Evolutionary conservation across 1,140 invertebrate species (phyloP).

Genomic region (Helicoverpa armigera): DNA sequence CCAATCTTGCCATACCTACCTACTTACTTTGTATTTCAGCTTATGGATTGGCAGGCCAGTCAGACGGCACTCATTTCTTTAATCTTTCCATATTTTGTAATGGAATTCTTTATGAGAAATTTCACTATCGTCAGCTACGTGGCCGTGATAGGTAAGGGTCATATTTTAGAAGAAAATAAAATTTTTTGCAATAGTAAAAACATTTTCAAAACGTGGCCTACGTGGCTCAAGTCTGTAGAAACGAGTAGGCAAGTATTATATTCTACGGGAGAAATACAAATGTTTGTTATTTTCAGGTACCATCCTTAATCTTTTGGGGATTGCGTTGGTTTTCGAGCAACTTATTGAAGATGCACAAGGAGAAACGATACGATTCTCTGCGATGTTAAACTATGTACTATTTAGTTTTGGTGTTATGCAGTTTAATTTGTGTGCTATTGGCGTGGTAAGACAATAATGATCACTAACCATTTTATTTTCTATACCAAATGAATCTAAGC

Average conservation of each 20-base stretch:
- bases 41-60: slow-evolving; percentile 69
- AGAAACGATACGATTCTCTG: not conserved
- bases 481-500: too few species aligned
- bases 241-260: too few species aligned
- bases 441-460: slow-evolving; percentile 62
- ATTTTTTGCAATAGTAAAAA: too few species aligned
- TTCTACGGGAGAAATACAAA: not conserved
- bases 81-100: slow-evolving; percentile 64
- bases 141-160: slow-evolving; percentile 66
- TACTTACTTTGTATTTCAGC: slow-evolving; percentile 49
- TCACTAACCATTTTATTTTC: too few species aligned
- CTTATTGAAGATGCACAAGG: not conserved
- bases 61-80: slow-evolving; percentile 60
- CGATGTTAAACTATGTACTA: slow-evolving; percentile 3
- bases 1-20: too few species aligned
- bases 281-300: slow-evolving; percentile 11
- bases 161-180: not conserved
- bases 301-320: not conserved
- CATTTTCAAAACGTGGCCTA: too few species aligned
- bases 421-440: slow-evolving; percentile 69
- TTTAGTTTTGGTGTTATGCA: slow-evolving; percentile 63
- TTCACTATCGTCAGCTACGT: slow-evolving; percentile 72
- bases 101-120: slow-evolving; percentile 71
- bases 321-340: not conserved
- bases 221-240: too few species aligned